phyloP scores from a whole-genome alignment of 2,888 invertebrate genomes.

The Drosophila atripex region DNA sequence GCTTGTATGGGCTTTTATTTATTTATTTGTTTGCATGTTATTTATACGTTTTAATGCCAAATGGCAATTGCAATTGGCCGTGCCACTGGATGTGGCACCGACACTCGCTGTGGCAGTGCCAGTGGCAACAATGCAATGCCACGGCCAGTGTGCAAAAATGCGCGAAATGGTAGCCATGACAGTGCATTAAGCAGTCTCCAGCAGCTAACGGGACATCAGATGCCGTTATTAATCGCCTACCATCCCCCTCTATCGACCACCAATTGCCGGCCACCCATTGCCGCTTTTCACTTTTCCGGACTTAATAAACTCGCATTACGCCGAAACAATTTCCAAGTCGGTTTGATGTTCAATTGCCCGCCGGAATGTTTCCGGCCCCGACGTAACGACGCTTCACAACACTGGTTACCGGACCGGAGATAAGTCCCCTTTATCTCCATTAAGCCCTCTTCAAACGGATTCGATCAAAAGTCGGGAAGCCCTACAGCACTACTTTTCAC shows the following conservation, averaged over 20 bases:
- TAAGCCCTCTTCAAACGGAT: slow-evolving; percentile 20
- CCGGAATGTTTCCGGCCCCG: slow-evolving; percentile 23
- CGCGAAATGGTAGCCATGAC: slow-evolving; percentile 56
- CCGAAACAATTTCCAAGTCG: slow-evolving; percentile 48
- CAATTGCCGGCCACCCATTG: neutral
- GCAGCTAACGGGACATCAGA: slow-evolving; percentile 30
- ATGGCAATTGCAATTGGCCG: slow-evolving; percentile 42
- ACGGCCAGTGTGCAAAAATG: slow-evolving; percentile 6
- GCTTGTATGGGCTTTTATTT: slow-evolving; percentile 48
- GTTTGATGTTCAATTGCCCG: slow-evolving; percentile 46
- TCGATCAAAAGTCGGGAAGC: neutral
- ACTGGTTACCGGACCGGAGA: slow-evolving; percentile 30
- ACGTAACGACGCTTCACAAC: slow-evolving; percentile 32
- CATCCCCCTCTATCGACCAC: neutral
- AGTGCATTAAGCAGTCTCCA: slow-evolving; percentile 57
- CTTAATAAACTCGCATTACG: slow-evolving; percentile 34
- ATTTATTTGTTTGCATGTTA: slow-evolving; percentile 63
- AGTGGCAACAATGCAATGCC: slow-evolving; percentile 1
- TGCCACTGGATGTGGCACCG: neutral
- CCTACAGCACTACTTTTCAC: neutral
- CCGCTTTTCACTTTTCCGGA: slow-evolving; percentile 18
- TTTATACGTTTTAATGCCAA: slow-evolving; percentile 66
- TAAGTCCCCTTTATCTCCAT: slow-evolving; percentile 3
- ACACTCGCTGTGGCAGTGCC: neutral
- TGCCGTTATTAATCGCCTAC: slow-evolving; percentile 38